Percentiles rank a stretch among this genome's conserved stretches.
phyloP scores from a whole-genome alignment of 2,888 invertebrate genomes.

The Danaus chrysippus region DNA sequence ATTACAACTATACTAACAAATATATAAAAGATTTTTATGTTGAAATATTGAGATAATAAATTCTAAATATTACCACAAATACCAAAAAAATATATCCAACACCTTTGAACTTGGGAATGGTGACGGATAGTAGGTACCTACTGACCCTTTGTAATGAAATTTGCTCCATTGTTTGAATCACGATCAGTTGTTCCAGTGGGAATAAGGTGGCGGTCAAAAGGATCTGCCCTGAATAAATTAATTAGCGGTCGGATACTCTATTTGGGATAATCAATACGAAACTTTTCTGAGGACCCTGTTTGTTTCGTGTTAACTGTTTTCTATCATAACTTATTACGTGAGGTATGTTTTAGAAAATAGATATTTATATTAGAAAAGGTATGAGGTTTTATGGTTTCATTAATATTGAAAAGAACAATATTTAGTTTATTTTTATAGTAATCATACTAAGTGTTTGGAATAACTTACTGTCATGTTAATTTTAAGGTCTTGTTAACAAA shows the following conservation, averaged over 20 bases:
- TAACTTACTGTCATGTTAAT: too few relatives aligned
- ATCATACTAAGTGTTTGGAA: too few relatives aligned
- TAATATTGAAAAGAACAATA: too few relatives aligned
- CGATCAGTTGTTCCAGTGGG: slow-evolving; percentile 19
- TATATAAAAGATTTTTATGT: too few relatives aligned
- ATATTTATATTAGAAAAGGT: background rate
- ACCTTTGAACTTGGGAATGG: slow-evolving; percentile 36
- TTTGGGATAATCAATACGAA: slow-evolving; percentile 21
- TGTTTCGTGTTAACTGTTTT: slow-evolving; percentile 1
- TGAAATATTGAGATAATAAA: too few relatives aligned
- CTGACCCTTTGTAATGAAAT: slow-evolving; percentile 53
- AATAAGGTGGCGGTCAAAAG: slow-evolving; percentile 16
- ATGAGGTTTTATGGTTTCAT: background rate
- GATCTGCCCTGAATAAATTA: slow-evolving; percentile 24
- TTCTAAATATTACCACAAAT: background rate
- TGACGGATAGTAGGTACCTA: slow-evolving; percentile 45
- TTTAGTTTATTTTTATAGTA: too few relatives aligned
- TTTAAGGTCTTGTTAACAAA: too few relatives aligned
- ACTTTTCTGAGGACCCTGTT: slow-evolving; percentile 1
- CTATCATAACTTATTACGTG: slow-evolving; percentile 2
- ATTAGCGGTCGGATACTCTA: slow-evolving; percentile 21
- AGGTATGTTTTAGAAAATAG: background rate
- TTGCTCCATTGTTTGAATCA: slow-evolving; percentile 34
- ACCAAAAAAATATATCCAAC: background rate
- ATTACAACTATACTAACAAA: too few relatives aligned